Evolutionary conservation across 2,113 vertebrate genomes (phyloP).

Genomic region (Lanius collurio): DNA sequence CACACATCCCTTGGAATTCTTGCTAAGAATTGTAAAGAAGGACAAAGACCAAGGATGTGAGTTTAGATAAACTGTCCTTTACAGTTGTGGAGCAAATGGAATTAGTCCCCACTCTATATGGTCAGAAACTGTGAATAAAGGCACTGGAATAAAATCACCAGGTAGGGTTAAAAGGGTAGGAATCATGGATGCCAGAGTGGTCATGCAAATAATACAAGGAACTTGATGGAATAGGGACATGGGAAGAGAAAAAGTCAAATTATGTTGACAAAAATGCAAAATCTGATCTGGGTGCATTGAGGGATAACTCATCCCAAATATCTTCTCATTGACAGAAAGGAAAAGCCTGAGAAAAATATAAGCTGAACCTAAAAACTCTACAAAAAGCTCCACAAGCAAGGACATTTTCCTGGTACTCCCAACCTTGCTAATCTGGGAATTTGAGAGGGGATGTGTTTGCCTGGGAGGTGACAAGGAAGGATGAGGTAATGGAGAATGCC

Average conservation of each 20-base stretch:
- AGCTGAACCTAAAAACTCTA: background rate
- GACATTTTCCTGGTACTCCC: background rate
- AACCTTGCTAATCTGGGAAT: background rate
- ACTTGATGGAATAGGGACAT: background rate
- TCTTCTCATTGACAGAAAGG: background rate
- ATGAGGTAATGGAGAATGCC: background rate
- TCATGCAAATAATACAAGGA: background rate
- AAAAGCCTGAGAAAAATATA: background rate
- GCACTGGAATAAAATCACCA: background rate
- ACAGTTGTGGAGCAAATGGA: background rate
- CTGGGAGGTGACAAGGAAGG: background rate
- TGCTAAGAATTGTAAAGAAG: background rate
- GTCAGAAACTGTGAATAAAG: background rate
- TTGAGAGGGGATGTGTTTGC: background rate
- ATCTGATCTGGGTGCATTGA: background rate
- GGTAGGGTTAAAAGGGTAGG: background rate
- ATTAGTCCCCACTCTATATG: background rate
- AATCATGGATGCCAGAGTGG: background rate
- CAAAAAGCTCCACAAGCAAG: background rate
- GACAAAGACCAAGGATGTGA: background rate
- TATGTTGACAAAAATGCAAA: background rate
- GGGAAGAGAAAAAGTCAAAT: background rate
- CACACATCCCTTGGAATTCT: background rate
- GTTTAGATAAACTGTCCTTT: background rate
- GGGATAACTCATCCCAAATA: background rate